Conservation (phyloP, 1,140 invertebrate genomes). For the Hermatobates lingyangjiaoensis region DNA sequence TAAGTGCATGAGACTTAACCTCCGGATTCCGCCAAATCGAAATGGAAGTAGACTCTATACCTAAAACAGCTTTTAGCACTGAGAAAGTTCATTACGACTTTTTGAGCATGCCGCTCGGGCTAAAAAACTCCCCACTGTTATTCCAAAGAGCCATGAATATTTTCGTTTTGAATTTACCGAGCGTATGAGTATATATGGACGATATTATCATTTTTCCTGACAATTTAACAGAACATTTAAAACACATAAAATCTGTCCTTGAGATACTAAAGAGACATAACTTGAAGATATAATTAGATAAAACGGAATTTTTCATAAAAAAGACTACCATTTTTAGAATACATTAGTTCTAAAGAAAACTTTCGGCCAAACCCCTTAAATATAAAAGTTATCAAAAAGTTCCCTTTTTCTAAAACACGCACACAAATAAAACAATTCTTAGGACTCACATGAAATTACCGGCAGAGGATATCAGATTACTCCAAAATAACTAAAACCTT, state of each 20-base stretch:
- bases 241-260: constrained; percentile 22
- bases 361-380: constrained; percentile 25
- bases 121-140: constrained; percentile 10
- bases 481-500: constrained; percentile 21
- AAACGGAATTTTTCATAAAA: constrained; percentile 26
- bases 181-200: constrained; percentile 20
- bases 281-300: constrained; percentile 26
- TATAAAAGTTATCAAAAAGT: constrained; percentile 15
- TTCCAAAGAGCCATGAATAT: constrained; percentile 20
- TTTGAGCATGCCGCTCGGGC: constrained; percentile 12
- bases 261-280: constrained; percentile 21
- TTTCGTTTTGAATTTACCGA: background rate
- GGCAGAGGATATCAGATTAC: constrained; percentile 23
- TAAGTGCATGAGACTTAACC: constrained; percentile 13
- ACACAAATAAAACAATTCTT: constrained; percentile 26
- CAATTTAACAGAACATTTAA: constrained; percentile 19
- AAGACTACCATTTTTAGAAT: constrained; percentile 27
- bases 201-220: constrained; percentile 24
- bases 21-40: constrained; percentile 21
- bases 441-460: constrained; percentile 25
- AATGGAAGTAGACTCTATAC: constrained; percentile 8
- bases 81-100: constrained; percentile 12
- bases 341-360: constrained; percentile 23
- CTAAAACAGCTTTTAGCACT: constrained; percentile 16
- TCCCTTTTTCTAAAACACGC: constrained; percentile 18